Base-by-base conservation (phyloP, 2,888 invertebrate genomes). In the Pterobdella sp. region DNA sequence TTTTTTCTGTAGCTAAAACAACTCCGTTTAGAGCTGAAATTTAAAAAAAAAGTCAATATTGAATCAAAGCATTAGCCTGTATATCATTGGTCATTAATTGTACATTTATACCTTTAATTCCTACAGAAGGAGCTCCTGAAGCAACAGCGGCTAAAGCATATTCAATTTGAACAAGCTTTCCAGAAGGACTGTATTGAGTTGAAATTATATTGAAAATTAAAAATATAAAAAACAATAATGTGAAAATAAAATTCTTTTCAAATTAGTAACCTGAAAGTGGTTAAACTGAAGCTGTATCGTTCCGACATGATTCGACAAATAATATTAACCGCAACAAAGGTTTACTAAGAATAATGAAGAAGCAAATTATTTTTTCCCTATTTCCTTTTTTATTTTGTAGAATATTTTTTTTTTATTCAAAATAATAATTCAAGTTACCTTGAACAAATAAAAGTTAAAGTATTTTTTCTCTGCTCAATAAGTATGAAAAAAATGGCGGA, bases 121-220 rank as follows among this genome's bases (percentile, higher is more conserved):
- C 98, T 77, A 99, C 97, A 74, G 97, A 95, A 1, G 97, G 95
- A 1, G 97, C 96, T 75, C 98, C 98, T 76, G 95, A 94, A 75
- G 94, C 93, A 35, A 98, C 98, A 37, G 98, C 98, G 73, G 96
- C 95, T 84, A 98, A 87, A 1, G 98, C 98, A 91, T 98, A 98
- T 87, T 99, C 98, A 80, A 99, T 95, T 86, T 98, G 98, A 73
- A 99, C 97, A 80, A 98, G 87, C 86, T 99, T 99, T 78, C 98
- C 98, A 34, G 97, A 97, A 29, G 98, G 98, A 84, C 97, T 98
- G 86, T 56, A 56, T 14, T 10, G n/a, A n/a, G n/a, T n/a, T n/a
- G n/a, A n/a, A n/a, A 14, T 60, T 7, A 29, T 72, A 42, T 42
- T 67, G 67, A 31, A 67, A 67, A 10, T 29, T 31, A 64, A n/a